phyloP scores from a whole-genome alignment of 2,888 invertebrate genomes.

The Merodon equestris region DNA sequence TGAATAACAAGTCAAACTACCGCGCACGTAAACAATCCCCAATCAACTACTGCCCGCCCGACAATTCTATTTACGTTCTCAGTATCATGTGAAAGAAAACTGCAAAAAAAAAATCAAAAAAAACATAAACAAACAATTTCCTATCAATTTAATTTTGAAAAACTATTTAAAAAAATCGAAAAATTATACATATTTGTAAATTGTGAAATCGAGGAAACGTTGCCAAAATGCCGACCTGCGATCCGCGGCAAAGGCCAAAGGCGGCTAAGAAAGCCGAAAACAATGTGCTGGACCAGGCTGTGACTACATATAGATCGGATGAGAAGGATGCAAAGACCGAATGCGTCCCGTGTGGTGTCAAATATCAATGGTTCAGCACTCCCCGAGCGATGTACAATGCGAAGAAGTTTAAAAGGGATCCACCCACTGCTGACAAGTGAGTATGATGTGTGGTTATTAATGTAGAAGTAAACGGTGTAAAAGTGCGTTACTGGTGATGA shows the following conservation, averaged over 20 bases:
- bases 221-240: constrained; percentile 70
- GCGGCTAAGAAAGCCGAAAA: constrained; percentile 55
- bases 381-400: constrained; percentile 75
- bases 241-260: constrained; percentile 42
- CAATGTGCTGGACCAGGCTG: constrained; percentile 31
- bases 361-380: constrained; percentile 78
- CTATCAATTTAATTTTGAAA: constrained; percentile 11
- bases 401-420: constrained; percentile 73
- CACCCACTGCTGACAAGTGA: constrained; percentile 69
- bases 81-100: constrained; percentile 45
- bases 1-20: constrained; percentile 55
- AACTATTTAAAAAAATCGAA: not conserved
- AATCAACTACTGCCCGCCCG: too few species aligned
- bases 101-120: not conserved
- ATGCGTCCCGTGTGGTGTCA: constrained; percentile 75
- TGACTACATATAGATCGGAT: constrained; percentile 57
- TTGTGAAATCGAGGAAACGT: not conserved
- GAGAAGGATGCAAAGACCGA: constrained; percentile 69
- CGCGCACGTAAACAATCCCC: constrained; percentile 4
- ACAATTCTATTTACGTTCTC: constrained; percentile 3
- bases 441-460: constrained; percentile 49
- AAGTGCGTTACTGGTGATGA: not conserved
- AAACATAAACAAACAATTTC: constrained; percentile 1
- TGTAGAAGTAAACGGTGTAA: too few species aligned
- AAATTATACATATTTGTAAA: constrained; percentile 3